Evolutionary conservation across 2,888 invertebrate genomes (phyloP), one percentile per base, ranked within the genome.

Genomic region (Parasteatoda lunata): DNA sequence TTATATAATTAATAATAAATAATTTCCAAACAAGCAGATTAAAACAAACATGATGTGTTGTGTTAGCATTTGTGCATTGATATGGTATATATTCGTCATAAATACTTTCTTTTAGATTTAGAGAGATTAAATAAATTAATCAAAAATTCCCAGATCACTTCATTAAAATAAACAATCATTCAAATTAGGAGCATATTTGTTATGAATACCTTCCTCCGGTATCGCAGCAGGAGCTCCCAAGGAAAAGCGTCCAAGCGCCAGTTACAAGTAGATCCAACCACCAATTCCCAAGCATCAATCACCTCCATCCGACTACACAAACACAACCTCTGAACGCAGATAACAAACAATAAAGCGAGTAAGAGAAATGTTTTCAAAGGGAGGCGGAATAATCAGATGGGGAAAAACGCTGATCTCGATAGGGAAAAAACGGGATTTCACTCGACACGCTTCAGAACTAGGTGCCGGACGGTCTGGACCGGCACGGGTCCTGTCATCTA

Each of bases 171-270:
- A 30, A 30, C 1, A 30, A 30, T 30, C 0, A 30, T 30, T 30
- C 2, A 30, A 30, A 30, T 30, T 0, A 30, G 0, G 30, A 30
- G 2, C 30, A 30, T 2, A 30, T 59, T 13, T 11, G 2, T 59
- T 3, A 54, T 5, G 7, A 68, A 52, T 69, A 81, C 81, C 81
- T 68, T 81, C 59, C 69, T 54, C 8, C 81, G 68, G 52, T 78
- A 87, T 52, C 82, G 77, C 11, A 87, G 75, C 71, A 88, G 54
- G 11, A 88, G 65, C 69, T 85, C 81, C 88, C 88, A 88, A 1
- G 88, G 88, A 85, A 88, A 88, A 8, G 88, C 80, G n/a, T 88
- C 88, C 48, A 88, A 66, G 5, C 81, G 71, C 88, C 88, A 88
- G 65, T 78, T 84, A 54, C 81, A 78, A 4, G 82, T 47, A 13